Conservation (phyloP, 2,888 invertebrate species). For the Lathronympha strigana region DNA sequence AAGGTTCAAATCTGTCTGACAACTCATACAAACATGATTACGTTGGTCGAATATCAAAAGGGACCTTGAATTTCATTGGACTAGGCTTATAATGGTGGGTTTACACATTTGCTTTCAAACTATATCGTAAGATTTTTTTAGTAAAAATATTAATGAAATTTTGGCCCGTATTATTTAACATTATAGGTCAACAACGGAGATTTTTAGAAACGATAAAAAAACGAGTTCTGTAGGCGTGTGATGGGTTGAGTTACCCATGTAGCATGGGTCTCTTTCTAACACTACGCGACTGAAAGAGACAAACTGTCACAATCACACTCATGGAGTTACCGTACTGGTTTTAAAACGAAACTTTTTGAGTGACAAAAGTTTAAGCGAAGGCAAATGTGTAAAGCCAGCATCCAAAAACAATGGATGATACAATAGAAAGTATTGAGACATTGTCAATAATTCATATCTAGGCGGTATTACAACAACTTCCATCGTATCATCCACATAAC, state of each 20-base stretch:
- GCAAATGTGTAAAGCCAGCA: conserved; percentile 24
- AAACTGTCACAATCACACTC: too few species aligned
- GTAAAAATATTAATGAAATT: too few species aligned
- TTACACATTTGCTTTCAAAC: conserved; percentile 5
- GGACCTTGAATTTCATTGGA: conserved; percentile 14
- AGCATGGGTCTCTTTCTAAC: too few species aligned
- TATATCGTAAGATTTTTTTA: too few species aligned
- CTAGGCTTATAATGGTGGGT: conserved; percentile 23
- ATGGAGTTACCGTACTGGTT: background rate
- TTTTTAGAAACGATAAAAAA: too few species aligned
- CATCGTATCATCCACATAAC: conserved; percentile 9
- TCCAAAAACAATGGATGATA: conserved; percentile 12
- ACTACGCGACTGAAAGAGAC: too few species aligned
- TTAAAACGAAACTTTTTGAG: background rate
- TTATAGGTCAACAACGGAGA: too few species aligned
- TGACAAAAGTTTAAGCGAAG: too few species aligned
- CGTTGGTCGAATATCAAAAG: conserved; percentile 3
- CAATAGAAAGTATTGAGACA: conserved; percentile 6
- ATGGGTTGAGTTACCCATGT: too few species aligned
- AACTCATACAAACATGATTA: conserved; percentile 3
- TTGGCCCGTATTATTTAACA: too few species aligned
- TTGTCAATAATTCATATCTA: conserved; percentile 6
- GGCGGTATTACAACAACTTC: conserved; percentile 9
- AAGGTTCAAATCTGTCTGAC: conserved; percentile 7
- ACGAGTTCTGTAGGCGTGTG: too few species aligned